Conservation (phyloP, 2,113 vertebrate genomes). For the Calypte anna region DNA sequence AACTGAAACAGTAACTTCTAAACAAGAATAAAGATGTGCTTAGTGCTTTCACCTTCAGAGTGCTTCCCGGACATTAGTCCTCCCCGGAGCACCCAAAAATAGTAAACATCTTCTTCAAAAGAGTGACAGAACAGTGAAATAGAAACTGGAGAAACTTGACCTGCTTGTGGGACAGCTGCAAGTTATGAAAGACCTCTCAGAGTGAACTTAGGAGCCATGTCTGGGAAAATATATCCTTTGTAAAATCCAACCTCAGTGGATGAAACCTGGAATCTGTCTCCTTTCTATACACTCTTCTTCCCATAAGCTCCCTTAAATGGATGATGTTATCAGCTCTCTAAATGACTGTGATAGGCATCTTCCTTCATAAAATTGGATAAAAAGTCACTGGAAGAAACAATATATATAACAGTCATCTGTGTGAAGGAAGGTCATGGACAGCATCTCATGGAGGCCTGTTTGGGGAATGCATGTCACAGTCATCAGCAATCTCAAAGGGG, state of each 20-base stretch:
- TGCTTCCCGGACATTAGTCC: neutral
- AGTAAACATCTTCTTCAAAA: neutral
- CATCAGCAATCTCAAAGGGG: neutral
- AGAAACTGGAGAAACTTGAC: neutral
- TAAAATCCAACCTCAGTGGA: neutral
- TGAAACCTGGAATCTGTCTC: neutral
- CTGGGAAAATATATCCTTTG: neutral
- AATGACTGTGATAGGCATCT: neutral
- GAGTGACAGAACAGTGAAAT: neutral
- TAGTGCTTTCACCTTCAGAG: neutral
- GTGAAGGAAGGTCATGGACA: neutral
- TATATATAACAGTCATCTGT: neutral
- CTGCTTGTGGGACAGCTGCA: neutral
- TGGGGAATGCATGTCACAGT: accelerated
- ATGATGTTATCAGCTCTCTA: neutral
- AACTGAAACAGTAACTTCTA: neutral
- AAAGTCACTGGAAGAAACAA: neutral
- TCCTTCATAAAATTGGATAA: neutral
- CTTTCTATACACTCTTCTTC: neutral
- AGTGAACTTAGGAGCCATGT: neutral
- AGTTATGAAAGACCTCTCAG: neutral
- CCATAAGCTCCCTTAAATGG: neutral
- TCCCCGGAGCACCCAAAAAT: neutral
- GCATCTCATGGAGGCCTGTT: neutral
- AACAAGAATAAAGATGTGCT: neutral